Evolutionary conservation across 1,140 invertebrate species (phyloP).

Genomic region (Scylla paramamosain): DNA sequence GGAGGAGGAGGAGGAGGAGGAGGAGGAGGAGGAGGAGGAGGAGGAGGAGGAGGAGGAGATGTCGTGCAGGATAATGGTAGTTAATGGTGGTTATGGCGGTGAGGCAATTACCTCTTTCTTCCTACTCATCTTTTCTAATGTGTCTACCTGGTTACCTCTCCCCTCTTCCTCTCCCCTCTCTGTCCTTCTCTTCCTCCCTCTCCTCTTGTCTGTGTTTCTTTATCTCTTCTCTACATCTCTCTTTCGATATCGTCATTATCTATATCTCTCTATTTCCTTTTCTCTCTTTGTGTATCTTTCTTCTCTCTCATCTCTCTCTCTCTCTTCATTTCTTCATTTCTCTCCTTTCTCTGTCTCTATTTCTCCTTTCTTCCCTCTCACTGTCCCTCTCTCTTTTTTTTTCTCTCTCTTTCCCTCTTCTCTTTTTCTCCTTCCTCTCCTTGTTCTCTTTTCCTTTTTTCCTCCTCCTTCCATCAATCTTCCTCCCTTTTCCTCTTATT

Average conservation of each 20-base stretch:
- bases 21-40: slow-evolving; percentile 26
- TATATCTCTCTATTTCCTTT: no score
- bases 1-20: slow-evolving; percentile 28
- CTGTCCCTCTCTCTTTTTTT: no score
- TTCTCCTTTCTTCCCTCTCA: background rate
- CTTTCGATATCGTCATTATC: no score
- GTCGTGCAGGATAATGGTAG: background rate
- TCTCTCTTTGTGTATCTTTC: no score
- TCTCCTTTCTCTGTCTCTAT: no score
- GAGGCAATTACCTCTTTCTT: background rate
- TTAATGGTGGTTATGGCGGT: background rate
- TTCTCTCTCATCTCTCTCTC: no score
- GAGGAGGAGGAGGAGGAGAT: background rate
- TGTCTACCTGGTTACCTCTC: background rate
- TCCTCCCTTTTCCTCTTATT: background rate
- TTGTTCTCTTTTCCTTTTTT: no score
- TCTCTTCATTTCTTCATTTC: no score
- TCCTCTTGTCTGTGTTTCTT: no score
- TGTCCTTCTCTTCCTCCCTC: background rate
- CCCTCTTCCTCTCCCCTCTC: background rate
- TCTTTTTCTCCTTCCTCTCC: background rate
- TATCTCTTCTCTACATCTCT: no score
- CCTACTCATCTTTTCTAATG: background rate
- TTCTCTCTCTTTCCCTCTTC: background rate
- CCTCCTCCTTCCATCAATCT: background rate